Evolutionary conservation across 2,113 vertebrate species (phyloP).

Genomic region (Cyanocitta stelleri): DNA sequence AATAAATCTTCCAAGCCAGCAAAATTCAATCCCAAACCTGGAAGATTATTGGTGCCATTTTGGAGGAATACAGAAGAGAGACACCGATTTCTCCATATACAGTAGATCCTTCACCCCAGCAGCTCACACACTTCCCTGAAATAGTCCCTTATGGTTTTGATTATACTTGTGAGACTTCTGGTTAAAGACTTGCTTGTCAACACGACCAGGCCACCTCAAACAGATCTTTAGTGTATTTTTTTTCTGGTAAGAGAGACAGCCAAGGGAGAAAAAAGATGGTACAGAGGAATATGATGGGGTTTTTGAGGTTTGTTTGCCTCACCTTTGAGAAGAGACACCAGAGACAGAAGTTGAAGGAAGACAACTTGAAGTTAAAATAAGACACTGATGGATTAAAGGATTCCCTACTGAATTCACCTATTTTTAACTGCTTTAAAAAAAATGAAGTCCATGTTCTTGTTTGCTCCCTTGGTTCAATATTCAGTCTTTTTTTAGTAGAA

Average conservation of each 20-base stretch:
- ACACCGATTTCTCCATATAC: not conserved
- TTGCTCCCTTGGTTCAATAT: not conserved
- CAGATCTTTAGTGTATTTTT: not conserved
- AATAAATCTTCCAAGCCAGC: not conserved
- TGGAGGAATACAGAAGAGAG: not conserved
- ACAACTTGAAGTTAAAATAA: not conserved
- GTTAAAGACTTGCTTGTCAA: not conserved
- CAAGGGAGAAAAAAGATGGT: not conserved
- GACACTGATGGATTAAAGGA: not conserved
- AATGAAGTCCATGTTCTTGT: not conserved
- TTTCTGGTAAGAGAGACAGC: not conserved
- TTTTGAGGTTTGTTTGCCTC: not conserved
- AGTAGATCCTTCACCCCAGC: not conserved
- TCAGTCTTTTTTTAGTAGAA: not conserved
- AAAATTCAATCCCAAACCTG: not conserved
- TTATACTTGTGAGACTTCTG: not conserved
- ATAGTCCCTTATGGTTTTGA: not conserved
- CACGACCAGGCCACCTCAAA: conserved; percentile 21
- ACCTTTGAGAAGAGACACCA: not conserved
- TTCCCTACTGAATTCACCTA: not conserved
- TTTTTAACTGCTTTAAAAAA: not conserved
- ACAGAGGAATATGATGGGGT: not conserved
- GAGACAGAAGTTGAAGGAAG: not conserved
- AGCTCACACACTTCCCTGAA: not conserved
- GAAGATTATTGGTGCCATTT: not conserved